Evolutionary conservation across 1,140 invertebrate species (phyloP), one percentile per base, ranked within the genome.

Genomic region (Drosophila ficusphila): DNA sequence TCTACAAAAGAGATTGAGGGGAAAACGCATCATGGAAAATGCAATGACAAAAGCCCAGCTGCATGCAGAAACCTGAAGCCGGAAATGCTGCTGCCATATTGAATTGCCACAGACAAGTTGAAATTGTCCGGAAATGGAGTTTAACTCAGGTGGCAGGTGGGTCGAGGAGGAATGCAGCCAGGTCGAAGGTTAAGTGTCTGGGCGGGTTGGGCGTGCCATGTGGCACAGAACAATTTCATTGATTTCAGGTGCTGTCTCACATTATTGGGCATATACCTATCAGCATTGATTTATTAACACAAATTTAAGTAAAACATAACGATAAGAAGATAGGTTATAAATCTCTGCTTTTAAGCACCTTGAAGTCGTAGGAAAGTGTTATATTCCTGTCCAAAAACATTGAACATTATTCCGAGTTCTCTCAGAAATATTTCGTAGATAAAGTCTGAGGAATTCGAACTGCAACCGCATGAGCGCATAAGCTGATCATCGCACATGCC

Each of bases 11-110:
- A 7, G 9, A 16, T 2, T 2, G 7, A 9, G 38, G 21, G 18
- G 11, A 21, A 7, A 21, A 21, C 31, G 8, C 16, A 29, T 47
- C 23, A 23, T 29, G 23, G 23, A 16, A 38, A 27, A 33, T 36
- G 48, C 44, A 51, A 53, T 60, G 61, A 44, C 41, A 25, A 44
- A 44, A 44, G n/a, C 14, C n/a, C 25, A 16, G 23, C 25, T 73
- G 60, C 61, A 67, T 52, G 60, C 27, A 52, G 79, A 74, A 78
- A 78, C 48, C 64, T 69, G 38, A 36, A 41, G 64, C 29, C 79
- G 79, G 79, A 82, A 83, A 83, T 78, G 75, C 64, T 36, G 49
- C 58, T 83, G 79, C 62, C 74, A 78, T 70, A 82, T 83, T 75
- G 75, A 78, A 82, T 83, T 77, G 33, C 79, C 31, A 53, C 53